Conservation (phyloP, 2,113 vertebrate species). For the Ascaphus truei region DNA sequence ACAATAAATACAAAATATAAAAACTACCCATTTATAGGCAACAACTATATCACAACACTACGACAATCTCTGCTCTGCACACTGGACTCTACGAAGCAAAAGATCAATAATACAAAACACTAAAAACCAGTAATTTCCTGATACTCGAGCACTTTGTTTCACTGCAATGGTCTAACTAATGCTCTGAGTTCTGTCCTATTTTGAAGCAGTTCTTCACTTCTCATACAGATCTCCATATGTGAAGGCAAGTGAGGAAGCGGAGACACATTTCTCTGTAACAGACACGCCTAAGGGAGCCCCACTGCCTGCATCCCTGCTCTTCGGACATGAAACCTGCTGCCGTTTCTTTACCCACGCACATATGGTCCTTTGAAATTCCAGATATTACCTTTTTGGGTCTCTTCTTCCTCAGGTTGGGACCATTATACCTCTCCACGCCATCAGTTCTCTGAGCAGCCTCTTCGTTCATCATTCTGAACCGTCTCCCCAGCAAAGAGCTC, state of each 20-base stretch:
- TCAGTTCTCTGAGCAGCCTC: conserved; percentile 82
- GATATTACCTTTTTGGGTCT: conserved; percentile 85
- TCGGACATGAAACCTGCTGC: conserved; percentile 3
- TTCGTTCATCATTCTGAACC: conserved; percentile 59
- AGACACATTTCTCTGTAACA: background rate
- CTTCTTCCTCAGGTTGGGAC: conserved; percentile 75
- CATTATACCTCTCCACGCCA: conserved; percentile 80
- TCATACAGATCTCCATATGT: background rate
- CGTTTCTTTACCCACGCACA: background rate
- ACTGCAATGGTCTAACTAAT: too few relatives aligned
- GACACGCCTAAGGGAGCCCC: conserved; percentile 1
- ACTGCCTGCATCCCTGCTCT: background rate
- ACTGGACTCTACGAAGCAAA: background rate
- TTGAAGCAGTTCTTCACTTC: background rate
- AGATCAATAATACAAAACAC: background rate
- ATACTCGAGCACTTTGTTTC: too few relatives aligned
- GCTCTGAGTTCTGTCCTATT: background rate
- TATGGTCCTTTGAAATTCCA: background rate
- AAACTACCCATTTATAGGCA: background rate
- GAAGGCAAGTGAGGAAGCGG: background rate
- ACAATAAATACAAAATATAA: background rate
- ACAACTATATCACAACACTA: background rate
- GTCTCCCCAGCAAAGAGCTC: conserved; percentile 32
- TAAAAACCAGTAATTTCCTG: background rate
- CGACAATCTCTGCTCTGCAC: background rate